Base-by-base conservation (phyloP, 2,797 vertebrate species). In the Acipenser ruthenus region DNA sequence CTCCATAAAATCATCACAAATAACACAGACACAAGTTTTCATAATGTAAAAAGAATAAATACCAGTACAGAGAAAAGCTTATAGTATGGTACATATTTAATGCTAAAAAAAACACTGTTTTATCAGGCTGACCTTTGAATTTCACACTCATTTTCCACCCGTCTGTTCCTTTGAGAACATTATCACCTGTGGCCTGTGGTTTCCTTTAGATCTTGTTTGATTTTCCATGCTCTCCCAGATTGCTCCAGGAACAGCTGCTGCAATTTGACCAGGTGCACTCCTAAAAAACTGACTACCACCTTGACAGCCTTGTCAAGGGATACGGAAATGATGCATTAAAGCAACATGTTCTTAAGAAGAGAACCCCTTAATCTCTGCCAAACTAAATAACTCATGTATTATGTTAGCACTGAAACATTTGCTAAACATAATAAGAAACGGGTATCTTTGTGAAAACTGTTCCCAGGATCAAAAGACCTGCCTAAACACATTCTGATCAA, bases 381-480 rank as follows among this genome's bases (percentile, higher is more conserved):
- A 37, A 37, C 23, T 3, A 37, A 37, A 37, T 37, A 37, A 37
- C 23, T 37, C 2, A 37, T 37, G 23, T 37, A 37, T 37, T 37
- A 37, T 8, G 15, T 23, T 51, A 12, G 63, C 63, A 10, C 6
- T 5, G 23, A 13, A 65, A 7, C 15, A 8, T 13, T 55, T 7
- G 8, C 13, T 23, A 18, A 11, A 56, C 13, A 37, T 23, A 37
- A 6, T 8, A 15, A 4, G 23, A 37, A 37, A 37, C 23, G 2
- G 23, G 23, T 37, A 4, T 37, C 23, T 37, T 37, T 37, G 23
- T 37, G 23, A 37, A 37, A 37, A 37, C 23, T 37, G 68, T 72
- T 75, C 69, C 72, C 66, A 72, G 73, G 82, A 89, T 87, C 87
- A 88, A 88, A 88, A 84, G 71, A 23, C 58, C 69, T 64, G 77